These are phyloP conservation scores for Gari tellinella DNA, from an alignment of 2,888 invertebrate species.

Conservation along the genomic window DNA sequence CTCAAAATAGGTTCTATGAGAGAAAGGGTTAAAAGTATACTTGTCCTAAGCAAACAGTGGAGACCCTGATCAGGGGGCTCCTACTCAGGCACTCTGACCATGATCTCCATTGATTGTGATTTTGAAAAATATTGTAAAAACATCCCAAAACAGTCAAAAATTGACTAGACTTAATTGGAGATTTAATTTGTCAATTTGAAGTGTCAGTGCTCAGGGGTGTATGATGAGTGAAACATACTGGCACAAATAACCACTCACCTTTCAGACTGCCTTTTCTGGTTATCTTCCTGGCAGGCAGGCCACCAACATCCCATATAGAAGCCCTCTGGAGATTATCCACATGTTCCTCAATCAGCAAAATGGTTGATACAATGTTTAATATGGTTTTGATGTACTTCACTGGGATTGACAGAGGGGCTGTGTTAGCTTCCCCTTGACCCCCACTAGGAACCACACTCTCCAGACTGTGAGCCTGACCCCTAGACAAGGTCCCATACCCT, in stretches of 20 bases:
- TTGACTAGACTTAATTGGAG: too few relatives aligned
- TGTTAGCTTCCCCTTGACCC: slow-evolving; percentile 16
- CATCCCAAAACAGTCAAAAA: too few relatives aligned
- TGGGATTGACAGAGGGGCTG: slow-evolving; percentile 33
- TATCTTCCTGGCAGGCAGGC: slow-evolving; percentile 68
- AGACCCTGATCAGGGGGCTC: too few relatives aligned
- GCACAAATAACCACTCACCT: slow-evolving; percentile 64
- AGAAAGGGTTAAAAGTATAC: too few relatives aligned
- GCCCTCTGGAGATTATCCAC: slow-evolving; percentile 74
- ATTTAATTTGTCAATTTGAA: too few relatives aligned
- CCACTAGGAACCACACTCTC: slow-evolving; percentile 37
- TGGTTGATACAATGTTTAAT: slow-evolving; percentile 71
- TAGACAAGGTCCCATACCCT: slow-evolving; percentile 24
- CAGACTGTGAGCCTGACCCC: slow-evolving; percentile 47
- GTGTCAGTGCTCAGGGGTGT: not conserved
- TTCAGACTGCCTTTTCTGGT: slow-evolving; percentile 76
- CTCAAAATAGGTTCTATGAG: too few relatives aligned
- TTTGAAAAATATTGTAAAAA: too few relatives aligned
- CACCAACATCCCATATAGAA: slow-evolving; percentile 77
- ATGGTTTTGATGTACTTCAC: slow-evolving; percentile 71
- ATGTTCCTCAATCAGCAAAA: slow-evolving; percentile 77
- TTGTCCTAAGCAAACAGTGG: too few relatives aligned
- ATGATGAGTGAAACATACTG: not conserved
- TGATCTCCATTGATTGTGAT: too few relatives aligned
- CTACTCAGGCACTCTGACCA: too few relatives aligned